Base-by-base conservation (phyloP, 2,797 vertebrate species). In the Channa striata region DNA sequence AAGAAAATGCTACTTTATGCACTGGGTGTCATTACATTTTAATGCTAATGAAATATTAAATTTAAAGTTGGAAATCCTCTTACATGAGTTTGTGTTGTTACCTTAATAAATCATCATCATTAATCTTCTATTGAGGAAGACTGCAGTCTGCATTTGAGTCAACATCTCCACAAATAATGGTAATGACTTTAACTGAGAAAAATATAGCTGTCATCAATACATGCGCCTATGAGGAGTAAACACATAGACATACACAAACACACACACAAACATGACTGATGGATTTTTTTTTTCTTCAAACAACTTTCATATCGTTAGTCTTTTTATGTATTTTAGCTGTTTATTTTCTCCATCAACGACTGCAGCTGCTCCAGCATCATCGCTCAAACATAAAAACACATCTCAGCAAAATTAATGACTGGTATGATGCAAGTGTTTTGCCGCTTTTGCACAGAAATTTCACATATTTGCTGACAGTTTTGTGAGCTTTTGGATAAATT, bases 31-130 rank as follows among this genome's bases (percentile, higher is more conserved):
- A 74, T 87, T 62, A 69, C 58, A 77, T 66, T 85, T 88, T 89
- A 78, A 91, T 85, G 70, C 52, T 57, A 50, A 87, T 89, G 36
- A 81, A 81, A 86, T 80, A 88, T 91, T 84, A 51, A 87, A 83
- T 69, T 80, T 83, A 17, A 64, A 73, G 84, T 87, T 77, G 64
- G 56, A 87, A 88, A 84, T 86, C 74, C 56, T 84, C 50, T 74
- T 77, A 88, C 85, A 90, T 17, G 68, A 13, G 68, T 91, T 84
- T 82, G 65, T 84, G 83, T 87, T 86, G 86, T 91, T 81, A 75
- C 80, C 75, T 89, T 72, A 89, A 91, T 92, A 90, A 93, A 91
- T 92, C 77, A 89, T 87, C 49, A 4, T 72, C 89, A 87, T 92
- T 90, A 91, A 90, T 90, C 77, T 86, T 79, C 65, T 67, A 81